A percentile compares a stretch with the other conserved stretches of the same genome.
Evolutionary conservation across 1,140 invertebrate genomes (phyloP).

Genomic region (Zaprionus taronus): DNA sequence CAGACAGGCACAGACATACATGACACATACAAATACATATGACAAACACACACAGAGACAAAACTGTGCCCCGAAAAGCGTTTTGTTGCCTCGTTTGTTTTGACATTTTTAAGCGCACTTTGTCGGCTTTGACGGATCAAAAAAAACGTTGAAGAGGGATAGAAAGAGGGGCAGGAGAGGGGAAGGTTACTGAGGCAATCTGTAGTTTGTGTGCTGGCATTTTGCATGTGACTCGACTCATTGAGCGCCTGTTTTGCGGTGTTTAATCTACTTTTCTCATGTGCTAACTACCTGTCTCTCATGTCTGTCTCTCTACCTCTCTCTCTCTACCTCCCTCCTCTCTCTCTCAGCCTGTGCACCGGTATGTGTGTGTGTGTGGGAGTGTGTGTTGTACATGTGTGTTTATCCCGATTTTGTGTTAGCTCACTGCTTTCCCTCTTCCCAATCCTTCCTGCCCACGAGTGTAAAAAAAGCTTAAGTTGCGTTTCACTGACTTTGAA

Average conservation of each 20-base stretch:
- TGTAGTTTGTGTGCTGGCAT: slow-evolving; percentile 54
- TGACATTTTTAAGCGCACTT: slow-evolving; percentile 72
- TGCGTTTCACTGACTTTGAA: slow-evolving; percentile 81
- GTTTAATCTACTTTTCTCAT: slow-evolving; percentile 82
- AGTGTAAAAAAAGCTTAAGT: slow-evolving; percentile 79
- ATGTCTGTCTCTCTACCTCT: slow-evolving; percentile 15
- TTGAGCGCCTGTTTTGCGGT: slow-evolving; percentile 80
- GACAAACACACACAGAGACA: not conserved
- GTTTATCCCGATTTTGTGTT: slow-evolving; percentile 79
- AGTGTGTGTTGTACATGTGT: slow-evolving; percentile 69
- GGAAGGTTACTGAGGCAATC: slow-evolving; percentile 20
- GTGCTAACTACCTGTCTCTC: slow-evolving; percentile 60
- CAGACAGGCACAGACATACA: not conserved
- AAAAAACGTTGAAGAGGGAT: slow-evolving; percentile 12
- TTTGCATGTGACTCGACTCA: slow-evolving; percentile 78
- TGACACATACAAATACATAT: not conserved
- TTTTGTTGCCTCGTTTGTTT: slow-evolving; percentile 45
- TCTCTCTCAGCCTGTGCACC: slow-evolving; percentile 4
- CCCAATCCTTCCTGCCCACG: not conserved
- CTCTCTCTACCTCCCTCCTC: not conserved
- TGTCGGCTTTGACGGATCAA: slow-evolving; percentile 64
- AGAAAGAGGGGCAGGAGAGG: no score
- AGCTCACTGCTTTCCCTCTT: slow-evolving; percentile 3
- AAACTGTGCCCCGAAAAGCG: not conserved
- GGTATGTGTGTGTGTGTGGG: slow-evolving; percentile 10